phyloP scores from a whole-genome alignment of 2,797 vertebrate genomes.

The Eleutherodactylus coqui region DNA sequence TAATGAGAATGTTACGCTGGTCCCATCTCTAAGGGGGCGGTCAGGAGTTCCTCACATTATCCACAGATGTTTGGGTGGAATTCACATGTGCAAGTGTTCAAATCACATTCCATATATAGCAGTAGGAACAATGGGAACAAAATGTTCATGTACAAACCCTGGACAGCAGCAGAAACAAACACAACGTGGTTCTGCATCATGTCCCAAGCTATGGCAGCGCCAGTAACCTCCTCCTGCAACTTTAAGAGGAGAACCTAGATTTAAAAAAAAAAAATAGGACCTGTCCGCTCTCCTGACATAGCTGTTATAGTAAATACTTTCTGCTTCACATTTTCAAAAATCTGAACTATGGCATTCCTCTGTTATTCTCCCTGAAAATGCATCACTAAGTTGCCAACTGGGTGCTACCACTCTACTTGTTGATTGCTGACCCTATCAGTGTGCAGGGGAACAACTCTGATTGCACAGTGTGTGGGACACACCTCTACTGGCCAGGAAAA shows the following conservation, averaged over 20 bases:
- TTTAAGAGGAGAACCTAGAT: background rate
- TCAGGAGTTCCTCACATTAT: background rate
- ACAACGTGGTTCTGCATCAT: background rate
- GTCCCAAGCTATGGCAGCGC: background rate
- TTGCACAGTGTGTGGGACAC: no score
- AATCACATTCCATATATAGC: slow-evolving; percentile 46
- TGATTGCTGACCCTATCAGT: no score
- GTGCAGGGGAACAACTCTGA: no score
- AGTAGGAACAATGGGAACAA: slow-evolving; percentile 31
- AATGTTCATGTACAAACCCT: slow-evolving; percentile 45
- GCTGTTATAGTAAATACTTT: no score
- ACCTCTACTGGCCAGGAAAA: no score
- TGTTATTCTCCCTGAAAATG: no score
- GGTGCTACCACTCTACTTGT: no score
- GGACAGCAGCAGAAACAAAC: slow-evolving; percentile 17
- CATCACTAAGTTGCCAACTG: no score
- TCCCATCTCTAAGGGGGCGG: slow-evolving; percentile 16
- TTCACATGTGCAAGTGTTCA: slow-evolving; percentile 43
- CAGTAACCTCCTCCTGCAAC: background rate
- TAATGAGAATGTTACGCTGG: slow-evolving; percentile 32
- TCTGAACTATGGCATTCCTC: no score
- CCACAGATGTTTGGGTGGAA: slow-evolving; percentile 43
- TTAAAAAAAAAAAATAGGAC: no score
- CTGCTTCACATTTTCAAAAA: no score
- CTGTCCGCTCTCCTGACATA: no score